These are phyloP conservation scores for Drosophila quadrilineata DNA, from an alignment of 1,140 invertebrate genomes.

Conservation along the genomic window DNA sequence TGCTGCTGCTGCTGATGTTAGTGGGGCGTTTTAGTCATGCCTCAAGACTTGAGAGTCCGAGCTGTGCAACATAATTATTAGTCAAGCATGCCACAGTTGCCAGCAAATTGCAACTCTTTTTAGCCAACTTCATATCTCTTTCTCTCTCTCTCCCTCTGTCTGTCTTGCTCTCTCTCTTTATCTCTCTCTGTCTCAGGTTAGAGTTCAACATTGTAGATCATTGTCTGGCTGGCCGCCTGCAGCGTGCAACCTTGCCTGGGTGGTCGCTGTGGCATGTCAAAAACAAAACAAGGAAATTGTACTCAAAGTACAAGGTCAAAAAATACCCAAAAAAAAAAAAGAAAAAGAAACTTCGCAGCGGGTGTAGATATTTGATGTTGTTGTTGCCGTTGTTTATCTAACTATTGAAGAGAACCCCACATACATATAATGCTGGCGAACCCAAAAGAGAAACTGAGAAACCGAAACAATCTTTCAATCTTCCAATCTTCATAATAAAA, in stretches of 20 bases:
- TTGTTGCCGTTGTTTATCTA: constrained; percentile 12
- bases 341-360: constrained; percentile 26
- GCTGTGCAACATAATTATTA: constrained; percentile 65
- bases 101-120: constrained; percentile 52
- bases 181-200: neutral
- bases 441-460: too few species aligned
- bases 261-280: constrained; percentile 16
- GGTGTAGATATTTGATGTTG: constrained; percentile 31
- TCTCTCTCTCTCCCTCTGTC: neutral
- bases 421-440: neutral
- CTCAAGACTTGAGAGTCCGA: constrained; percentile 18
- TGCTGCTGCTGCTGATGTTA: constrained; percentile 30
- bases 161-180: neutral
- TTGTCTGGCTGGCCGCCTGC: neutral
- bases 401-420: constrained; percentile 16
- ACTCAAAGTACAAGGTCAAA: constrained; percentile 38
- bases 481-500: constrained; percentile 28
- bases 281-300: neutral
- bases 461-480: too few species aligned
- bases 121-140: neutral
- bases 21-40: constrained; percentile 75
- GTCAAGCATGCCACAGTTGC: constrained; percentile 58
- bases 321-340: constrained; percentile 5
- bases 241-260: constrained; percentile 25
- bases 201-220: neutral